These are phyloP conservation scores for Drosophila sordidapex DNA, from an alignment of 2,888 invertebrate genomes.

Conservation along the genomic window DNA sequence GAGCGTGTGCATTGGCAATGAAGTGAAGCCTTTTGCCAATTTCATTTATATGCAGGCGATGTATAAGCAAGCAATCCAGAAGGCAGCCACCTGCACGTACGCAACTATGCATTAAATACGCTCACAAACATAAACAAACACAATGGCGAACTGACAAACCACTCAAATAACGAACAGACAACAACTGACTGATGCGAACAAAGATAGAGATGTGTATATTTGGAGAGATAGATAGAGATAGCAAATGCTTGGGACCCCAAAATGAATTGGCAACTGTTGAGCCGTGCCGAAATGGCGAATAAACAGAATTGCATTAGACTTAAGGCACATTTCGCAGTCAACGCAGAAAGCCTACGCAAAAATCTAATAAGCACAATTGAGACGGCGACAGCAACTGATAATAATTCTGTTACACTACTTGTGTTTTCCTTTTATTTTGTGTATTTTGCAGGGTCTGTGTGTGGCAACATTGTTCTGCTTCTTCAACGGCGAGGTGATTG, in stretches of 20 bases:
- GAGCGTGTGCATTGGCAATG: slow-evolving; percentile 67
- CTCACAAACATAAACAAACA: slow-evolving; percentile 1
- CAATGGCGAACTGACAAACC: slow-evolving; percentile 29
- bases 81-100: slow-evolving; percentile 54
- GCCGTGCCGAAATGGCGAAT: slow-evolving; percentile 55
- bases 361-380: slow-evolving; percentile 45
- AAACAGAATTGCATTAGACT: slow-evolving; percentile 58
- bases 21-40: slow-evolving; percentile 61
- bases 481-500: slow-evolving; percentile 97
- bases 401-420: slow-evolving; percentile 3
- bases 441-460: slow-evolving; percentile 90
- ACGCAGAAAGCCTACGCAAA: background rate
- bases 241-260: slow-evolving; percentile 3
- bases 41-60: slow-evolving; percentile 62
- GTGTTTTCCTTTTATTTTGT: background rate
- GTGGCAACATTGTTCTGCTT: slow-evolving; percentile 97
- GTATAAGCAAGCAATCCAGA: slow-evolving; percentile 57
- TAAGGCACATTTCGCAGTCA: slow-evolving; percentile 13
- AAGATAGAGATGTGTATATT: slow-evolving; percentile 5
- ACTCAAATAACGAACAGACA: background rate
- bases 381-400: slow-evolving; percentile 22
- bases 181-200: slow-evolving; percentile 19
- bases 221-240: slow-evolving; percentile 1
- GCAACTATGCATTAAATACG: slow-evolving; percentile 53
- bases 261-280: slow-evolving; percentile 58